phyloP scores from a whole-genome alignment of 2,113 vertebrate genomes.

The Nannobrachium achirus region DNA sequence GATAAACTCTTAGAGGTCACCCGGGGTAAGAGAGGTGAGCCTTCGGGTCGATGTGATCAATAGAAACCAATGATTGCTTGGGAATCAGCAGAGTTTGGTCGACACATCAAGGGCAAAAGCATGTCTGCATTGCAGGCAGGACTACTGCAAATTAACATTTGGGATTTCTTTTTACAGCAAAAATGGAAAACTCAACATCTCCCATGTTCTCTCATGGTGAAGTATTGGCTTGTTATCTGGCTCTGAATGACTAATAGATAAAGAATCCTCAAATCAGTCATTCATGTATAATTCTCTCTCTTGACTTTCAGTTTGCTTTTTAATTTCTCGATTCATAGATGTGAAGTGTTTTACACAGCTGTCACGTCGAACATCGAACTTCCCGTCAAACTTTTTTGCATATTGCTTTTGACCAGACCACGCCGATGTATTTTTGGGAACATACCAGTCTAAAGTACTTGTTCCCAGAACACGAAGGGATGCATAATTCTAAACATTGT shows the following conservation, averaged over 20 bases:
- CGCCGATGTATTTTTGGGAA: no score
- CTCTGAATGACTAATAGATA: neutral
- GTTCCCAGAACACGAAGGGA: no score
- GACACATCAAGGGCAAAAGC: slow-evolving; percentile 55
- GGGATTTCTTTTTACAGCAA: neutral
- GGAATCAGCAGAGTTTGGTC: slow-evolving; percentile 41
- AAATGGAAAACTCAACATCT: neutral
- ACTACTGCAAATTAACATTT: slow-evolving; percentile 16
- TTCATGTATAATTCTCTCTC: neutral
- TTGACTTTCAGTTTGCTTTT: slow-evolving; percentile 21
- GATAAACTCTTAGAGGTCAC: slow-evolving; percentile 46
- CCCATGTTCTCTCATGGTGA: neutral
- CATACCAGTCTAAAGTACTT: no score
- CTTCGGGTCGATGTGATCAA: slow-evolving; percentile 53
- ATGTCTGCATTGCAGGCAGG: neutral
- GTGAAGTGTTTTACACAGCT: no score
- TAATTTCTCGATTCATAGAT: no score
- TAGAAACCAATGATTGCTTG: slow-evolving; percentile 44
- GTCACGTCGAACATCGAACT: no score
- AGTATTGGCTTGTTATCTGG: neutral
- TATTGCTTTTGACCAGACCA: slow-evolving; percentile 19
- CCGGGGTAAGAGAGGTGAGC: slow-evolving; percentile 39
- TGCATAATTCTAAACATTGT: no score
- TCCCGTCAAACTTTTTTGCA: slow-evolving; percentile 22
- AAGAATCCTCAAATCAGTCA: neutral